Evolutionary conservation across 2,113 vertebrate species (phyloP), one percentile per base, ranked within the genome.

Genomic region (Centropus unirufus): DNA sequence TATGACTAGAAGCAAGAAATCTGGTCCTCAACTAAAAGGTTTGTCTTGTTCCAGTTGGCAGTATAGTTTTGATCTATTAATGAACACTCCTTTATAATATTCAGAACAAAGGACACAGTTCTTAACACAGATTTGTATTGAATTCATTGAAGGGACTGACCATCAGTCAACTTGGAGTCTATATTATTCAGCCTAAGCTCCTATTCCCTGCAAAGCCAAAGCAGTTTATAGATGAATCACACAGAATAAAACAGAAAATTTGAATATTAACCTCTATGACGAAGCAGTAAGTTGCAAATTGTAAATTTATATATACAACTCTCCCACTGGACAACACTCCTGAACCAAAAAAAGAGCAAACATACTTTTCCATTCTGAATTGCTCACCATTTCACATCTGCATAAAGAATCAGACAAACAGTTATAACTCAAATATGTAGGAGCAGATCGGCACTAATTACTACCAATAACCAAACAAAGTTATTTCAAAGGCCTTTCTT

Each of bases 121-220:
- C 36, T 39, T 58, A n/a, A 30, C 9, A n/a, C 7, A 70, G 6
- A 19, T 68, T 54, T 66, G 6, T 39, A n/a, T 3, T 32, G n/a
- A 47, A 18, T n/a, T 76, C 27, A 30, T 17, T 9, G 17, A 46
- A 52, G 20, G n/a, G 20, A 39, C 0, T 34, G 36, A 40, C 11
- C 29, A 46, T 26, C 29, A 49, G 4, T 30, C 18, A 57, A 4
- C 14, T 19, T 1, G 0, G 20, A 8, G 26, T 46, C 18, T 22
- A 18, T 14, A n/a, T 29, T 82, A 24, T 55, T 8, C 30, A 86
- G 30, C n/a, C 51, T n/a, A 26, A 70, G 15, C 21, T 54, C 58
- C 32, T 34, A 5, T 12, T 66, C 36, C 51, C 36, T 58, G 12
- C 63, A 64, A 32, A 62, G 15, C 22, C n/a, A 24, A 19, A 69